A percentile compares a stretch with the other conserved stretches of the same genome.
Evolutionary conservation across 1,140 invertebrate species (phyloP).

Genomic region (Dendroctonus ponderosae): DNA sequence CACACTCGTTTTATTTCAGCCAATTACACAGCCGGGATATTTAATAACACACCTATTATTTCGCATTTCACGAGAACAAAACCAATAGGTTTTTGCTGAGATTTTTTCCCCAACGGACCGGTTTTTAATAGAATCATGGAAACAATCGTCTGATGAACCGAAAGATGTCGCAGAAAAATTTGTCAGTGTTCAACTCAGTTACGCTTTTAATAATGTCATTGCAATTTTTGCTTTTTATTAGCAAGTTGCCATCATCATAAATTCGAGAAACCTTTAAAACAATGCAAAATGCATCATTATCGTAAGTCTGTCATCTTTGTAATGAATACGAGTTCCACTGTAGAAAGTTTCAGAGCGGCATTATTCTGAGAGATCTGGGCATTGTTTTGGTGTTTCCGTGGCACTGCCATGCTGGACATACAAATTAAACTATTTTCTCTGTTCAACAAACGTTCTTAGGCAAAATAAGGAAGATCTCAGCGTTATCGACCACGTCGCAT

Average conservation of each 20-base stretch:
- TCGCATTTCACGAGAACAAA: slow-evolving; percentile 26
- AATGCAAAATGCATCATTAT: slow-evolving; percentile 28
- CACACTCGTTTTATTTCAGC: slow-evolving; percentile 37
- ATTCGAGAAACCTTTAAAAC: slow-evolving; percentile 13
- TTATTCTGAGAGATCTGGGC: slow-evolving; percentile 15
- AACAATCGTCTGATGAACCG: no score
- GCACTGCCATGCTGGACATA: slow-evolving; percentile 29
- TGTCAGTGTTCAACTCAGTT: no score
- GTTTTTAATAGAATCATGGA: no score
- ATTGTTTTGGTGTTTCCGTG: slow-evolving; percentile 35
- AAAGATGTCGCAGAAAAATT: no score
- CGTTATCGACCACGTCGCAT: slow-evolving; percentile 37
- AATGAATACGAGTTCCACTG: slow-evolving; percentile 17
- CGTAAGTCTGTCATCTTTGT: slow-evolving; percentile 19
- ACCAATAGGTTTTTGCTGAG: slow-evolving; percentile 15
- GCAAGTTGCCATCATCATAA: slow-evolving; percentile 6
- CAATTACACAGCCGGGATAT: slow-evolving; percentile 39
- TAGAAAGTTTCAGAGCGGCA: slow-evolving; percentile 24
- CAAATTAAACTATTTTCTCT: slow-evolving; percentile 33
- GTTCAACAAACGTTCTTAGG: slow-evolving; percentile 22
- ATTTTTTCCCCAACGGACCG: no score
- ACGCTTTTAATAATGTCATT: not conserved
- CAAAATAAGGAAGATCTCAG: slow-evolving; percentile 35
- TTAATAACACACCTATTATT: slow-evolving; percentile 40
- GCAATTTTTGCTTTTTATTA: slow-evolving; percentile 9